These are phyloP conservation scores for Oncorhynchus kisutch DNA, from an alignment of 2,113 vertebrate genomes.

Conservation along the genomic window DNA sequence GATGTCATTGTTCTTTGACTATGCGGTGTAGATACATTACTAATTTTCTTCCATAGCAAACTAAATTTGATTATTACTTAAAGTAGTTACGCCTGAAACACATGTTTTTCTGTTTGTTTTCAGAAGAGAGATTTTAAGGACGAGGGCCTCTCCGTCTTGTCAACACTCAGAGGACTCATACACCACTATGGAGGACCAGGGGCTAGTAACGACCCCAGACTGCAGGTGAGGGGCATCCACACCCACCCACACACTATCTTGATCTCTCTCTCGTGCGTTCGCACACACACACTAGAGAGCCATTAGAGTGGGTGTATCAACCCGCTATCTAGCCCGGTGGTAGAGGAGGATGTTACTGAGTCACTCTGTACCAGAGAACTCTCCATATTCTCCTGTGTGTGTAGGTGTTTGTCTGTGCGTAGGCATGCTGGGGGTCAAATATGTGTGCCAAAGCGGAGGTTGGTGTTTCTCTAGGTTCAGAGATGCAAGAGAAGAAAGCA, in stretches of 20 bases:
- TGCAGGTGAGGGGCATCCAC: conserved; percentile 70
- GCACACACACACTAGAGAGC: no score
- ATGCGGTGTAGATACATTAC: no score
- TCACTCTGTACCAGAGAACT: no score
- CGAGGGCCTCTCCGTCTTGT: conserved; percentile 54
- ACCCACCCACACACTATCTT: background rate
- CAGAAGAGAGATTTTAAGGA: conserved; percentile 72
- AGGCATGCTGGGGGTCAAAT: background rate
- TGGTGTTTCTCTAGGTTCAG: background rate
- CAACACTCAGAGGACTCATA: conserved; percentile 48
- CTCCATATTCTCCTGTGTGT: background rate
- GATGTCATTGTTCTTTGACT: no score
- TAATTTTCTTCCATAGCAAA: no score
- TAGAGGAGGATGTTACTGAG: background rate
- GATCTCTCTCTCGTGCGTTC: no score
- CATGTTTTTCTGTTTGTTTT: background rate
- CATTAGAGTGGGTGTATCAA: no score
- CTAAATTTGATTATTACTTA: no score
- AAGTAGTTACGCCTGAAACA: no score
- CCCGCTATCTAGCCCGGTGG: no score
- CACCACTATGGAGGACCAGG: conserved; percentile 36
- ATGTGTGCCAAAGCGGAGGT: background rate
- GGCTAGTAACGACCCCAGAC: conserved; percentile 42
- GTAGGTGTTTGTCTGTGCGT: background rate
- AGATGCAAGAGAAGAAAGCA: no score